A percentile compares a stretch with the other conserved stretches of the same genome.
These are phyloP conservation scores for Austrolebias charrua DNA, from an alignment of 2,797 vertebrate genomes.

Conservation along the genomic window DNA sequence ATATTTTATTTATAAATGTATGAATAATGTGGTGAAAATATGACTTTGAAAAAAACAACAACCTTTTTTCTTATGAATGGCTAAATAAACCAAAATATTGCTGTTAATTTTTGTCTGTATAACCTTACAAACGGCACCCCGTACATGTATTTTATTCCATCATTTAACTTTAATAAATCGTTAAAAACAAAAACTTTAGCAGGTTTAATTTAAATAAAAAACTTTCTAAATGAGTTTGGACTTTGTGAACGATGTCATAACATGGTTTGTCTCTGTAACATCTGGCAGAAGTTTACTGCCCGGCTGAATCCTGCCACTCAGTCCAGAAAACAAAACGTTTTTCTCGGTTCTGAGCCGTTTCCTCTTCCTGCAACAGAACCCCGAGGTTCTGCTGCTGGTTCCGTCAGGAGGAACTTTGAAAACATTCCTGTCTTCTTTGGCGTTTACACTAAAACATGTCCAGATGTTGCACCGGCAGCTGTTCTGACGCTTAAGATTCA, in stretches of 20 bases:
- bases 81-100: too few relatives aligned
- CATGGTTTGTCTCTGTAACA: constrained; percentile 24
- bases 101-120: too few relatives aligned
- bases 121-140: too few relatives aligned
- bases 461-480: constrained; percentile 34
- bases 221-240: constrained; percentile 31
- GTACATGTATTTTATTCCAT: too few relatives aligned
- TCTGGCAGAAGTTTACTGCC: constrained; percentile 33
- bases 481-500: constrained; percentile 34
- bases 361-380: too few relatives aligned
- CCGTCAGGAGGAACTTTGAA: constrained; percentile 35
- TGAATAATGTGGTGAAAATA: too few relatives aligned
- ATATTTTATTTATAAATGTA: too few relatives aligned
- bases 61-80: too few relatives aligned
- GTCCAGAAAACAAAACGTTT: neutral
- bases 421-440: constrained; percentile 64
- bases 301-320: constrained; percentile 57
- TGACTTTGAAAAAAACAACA: too few relatives aligned
- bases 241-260: constrained; percentile 22
- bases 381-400: constrained; percentile 10
- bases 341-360: neutral
- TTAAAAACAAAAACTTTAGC: too few relatives aligned
- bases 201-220: constrained; percentile 13
- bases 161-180: too few relatives aligned
- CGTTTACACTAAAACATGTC: constrained; percentile 52